Evolutionary conservation across 2,797 vertebrate genomes (phyloP), one percentile per base, ranked within the genome.

Genomic region (Enteromius trimaculatus): DNA sequence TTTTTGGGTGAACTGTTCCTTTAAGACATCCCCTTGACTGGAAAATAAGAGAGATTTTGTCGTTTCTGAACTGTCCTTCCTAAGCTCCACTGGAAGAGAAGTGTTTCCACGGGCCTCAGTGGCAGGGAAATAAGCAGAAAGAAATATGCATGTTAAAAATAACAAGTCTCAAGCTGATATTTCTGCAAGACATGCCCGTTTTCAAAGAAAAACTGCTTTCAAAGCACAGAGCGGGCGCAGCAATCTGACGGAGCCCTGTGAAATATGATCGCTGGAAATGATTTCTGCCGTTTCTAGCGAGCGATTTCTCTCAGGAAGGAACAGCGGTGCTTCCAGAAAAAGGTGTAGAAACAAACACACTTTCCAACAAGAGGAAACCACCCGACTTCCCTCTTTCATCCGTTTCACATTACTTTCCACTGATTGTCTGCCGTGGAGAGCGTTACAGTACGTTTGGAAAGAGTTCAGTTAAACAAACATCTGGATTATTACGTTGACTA

Each of bases 291-390:
- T 39, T 39, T 39, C 7, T 39, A 39, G 37, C 7, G 37, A 39
- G 0, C 2, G 8, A 39, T 9, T 39, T 39, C 37, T 39, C 37
- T 39, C 37, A 44, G 95, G 95, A 97, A 97, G 95, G 95, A 97
- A 95, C 90, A 2, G 39, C 6, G 90, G 83, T 85, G 89, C 86
- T 92, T 94, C 91, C 86, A 88, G 93, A 91, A 92, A 94, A 93
- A 95, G 93, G 93, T 64, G 58, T 90, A 92, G 92, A 89, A 91
- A 89, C 89, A 92, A 90, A 92, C 90, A 90, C 89, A 68, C 87
- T 91, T 86, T 87, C 85, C 77, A 87, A 71, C 83, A 86, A 91
- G 88, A 93, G 94, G 92, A 94, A 93, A 87, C 91, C 49, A 79
- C 85, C 87, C 85, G 89, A 89, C 91, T 92, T 93, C 92, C 91